Conservation (phyloP, 1,140 invertebrate species). For the Diabrotica undecimpunctata region DNA sequence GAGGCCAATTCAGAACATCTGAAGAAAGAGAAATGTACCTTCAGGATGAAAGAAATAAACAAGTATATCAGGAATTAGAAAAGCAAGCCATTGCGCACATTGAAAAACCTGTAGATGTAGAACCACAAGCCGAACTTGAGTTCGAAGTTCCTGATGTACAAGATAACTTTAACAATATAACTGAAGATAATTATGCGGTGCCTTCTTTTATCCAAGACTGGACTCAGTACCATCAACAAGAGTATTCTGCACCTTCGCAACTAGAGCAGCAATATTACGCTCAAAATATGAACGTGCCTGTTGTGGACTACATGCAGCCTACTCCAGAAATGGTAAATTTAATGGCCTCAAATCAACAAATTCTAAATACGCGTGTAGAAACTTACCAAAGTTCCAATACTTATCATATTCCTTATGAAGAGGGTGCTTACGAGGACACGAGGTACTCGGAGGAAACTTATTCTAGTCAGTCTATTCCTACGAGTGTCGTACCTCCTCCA, state of each 20-base stretch:
- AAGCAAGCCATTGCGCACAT: no score
- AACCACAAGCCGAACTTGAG: neutral
- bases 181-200: neutral
- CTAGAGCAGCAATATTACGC: constrained; percentile 16
- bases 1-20: constrained; percentile 48
- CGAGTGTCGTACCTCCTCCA: neutral
- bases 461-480: neutral
- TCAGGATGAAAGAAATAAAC: neutral
- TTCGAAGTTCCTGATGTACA: neutral
- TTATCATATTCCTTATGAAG: neutral
- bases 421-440: neutral
- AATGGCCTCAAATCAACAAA: constrained; percentile 51
- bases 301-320: constrained; percentile 49
- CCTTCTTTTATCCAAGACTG: constrained; percentile 20
- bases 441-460: neutral
- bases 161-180: neutral
- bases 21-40: constrained; percentile 19
- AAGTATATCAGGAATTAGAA: no score
- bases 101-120: neutral
- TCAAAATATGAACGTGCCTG: constrained; percentile 11
- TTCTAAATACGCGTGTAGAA: constrained; percentile 46
- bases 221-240: constrained; percentile 27
- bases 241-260: neutral
- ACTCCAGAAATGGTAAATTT: constrained; percentile 53
- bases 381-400: constrained; percentile 38